Percentiles rank a stretch among this genome's conserved stretches.
Conservation (phyloP, 2,113 vertebrate genomes). For the Syngnathus scovelli region DNA sequence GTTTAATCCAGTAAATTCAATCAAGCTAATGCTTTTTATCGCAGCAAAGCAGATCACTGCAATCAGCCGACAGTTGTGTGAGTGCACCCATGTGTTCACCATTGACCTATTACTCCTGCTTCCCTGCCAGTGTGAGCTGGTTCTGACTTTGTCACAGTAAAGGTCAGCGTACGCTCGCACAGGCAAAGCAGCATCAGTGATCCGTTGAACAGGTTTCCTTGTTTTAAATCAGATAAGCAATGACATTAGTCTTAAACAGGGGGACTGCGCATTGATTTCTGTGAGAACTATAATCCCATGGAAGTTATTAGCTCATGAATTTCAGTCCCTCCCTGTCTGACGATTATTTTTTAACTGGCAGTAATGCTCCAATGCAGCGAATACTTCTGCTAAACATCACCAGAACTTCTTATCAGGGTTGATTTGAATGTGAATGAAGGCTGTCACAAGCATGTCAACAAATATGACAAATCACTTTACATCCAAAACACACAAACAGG, state of each 20-base stretch:
- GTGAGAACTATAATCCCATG: constrained; percentile 51
- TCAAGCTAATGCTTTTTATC: constrained; percentile 52
- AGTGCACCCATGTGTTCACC: constrained; percentile 46
- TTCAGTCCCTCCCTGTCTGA: constrained; percentile 17
- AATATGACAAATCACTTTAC: not conserved
- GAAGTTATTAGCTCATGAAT: constrained; percentile 59
- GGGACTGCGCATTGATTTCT: constrained; percentile 54
- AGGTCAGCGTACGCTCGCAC: constrained; percentile 47
- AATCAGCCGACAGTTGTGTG: constrained; percentile 43
- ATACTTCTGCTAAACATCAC: not conserved
- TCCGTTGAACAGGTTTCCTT: constrained; percentile 65
- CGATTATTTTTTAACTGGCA: constrained; percentile 12
- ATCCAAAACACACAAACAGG: not conserved
- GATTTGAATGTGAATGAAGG: not conserved
- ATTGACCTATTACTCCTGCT: constrained; percentile 44
- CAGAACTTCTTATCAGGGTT: not conserved
- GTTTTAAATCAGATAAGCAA: constrained; percentile 60
- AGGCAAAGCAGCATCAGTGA: constrained; percentile 45
- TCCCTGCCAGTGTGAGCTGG: constrained; percentile 45
- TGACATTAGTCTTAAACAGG: constrained; percentile 58
- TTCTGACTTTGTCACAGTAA: constrained; percentile 46
- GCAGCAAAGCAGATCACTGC: constrained; percentile 48
- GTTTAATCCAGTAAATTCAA: constrained; percentile 34
- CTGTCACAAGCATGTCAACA: too few species aligned
- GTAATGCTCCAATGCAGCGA: constrained; percentile 5